phyloP scores from a whole-genome alignment of 2,113 vertebrate genomes.

The Crypturellus undulatus region DNA sequence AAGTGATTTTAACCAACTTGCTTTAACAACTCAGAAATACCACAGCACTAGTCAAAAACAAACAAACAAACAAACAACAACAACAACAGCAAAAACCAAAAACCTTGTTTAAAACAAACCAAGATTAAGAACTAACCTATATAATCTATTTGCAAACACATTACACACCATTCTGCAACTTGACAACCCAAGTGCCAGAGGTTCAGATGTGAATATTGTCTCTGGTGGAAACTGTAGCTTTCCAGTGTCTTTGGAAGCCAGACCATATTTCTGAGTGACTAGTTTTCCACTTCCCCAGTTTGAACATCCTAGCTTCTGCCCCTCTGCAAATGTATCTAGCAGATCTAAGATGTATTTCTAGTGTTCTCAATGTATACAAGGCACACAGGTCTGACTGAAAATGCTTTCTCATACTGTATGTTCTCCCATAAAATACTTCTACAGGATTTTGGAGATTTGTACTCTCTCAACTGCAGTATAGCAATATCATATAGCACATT shows the following conservation, averaged over 20 bases:
- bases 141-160: not conserved
- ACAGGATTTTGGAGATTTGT: fast-evolving
- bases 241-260: fast-evolving
- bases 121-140: not conserved
- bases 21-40: slow-evolving; percentile 22
- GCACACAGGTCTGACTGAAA: not conserved
- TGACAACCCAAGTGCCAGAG: fast-evolving
- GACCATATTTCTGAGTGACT: fast-evolving
- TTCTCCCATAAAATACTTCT: not conserved
- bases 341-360: not conserved
- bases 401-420: not conserved
- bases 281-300: not conserved
- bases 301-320: not conserved
- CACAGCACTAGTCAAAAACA: not conserved
- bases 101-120: not conserved
- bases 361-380: not conserved
- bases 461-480: no score
- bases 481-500: not conserved
- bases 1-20: slow-evolving; percentile 49
- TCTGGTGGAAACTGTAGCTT: not conserved
- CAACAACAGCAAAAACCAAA: not conserved
- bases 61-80: no score
- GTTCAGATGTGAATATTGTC: no score
- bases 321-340: not conserved
- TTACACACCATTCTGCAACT: not conserved